Evolutionary conservation across 2,888 invertebrate species (phyloP).

Genomic region (Polymixis lichenea): DNA sequence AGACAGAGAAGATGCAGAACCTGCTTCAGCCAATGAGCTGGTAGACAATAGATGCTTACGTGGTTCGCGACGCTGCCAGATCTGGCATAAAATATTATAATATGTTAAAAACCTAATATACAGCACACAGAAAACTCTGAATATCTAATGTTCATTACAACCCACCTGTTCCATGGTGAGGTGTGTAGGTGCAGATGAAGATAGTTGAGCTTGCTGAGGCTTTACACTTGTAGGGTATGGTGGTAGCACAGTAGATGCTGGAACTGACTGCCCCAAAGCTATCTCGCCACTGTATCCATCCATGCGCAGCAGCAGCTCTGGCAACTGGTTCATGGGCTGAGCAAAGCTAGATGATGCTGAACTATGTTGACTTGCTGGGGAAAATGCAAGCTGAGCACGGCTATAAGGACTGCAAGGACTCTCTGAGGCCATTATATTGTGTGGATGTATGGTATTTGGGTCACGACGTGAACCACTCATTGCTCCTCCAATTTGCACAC

Average conservation of each 20-base stretch:
- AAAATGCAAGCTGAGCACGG: conserved; percentile 89
- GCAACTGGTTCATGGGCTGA: conserved; percentile 86
- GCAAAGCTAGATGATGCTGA: conserved; percentile 89
- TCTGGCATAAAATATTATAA: conserved; percentile 78
- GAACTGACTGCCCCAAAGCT: conserved; percentile 92
- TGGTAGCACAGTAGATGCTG: conserved; percentile 89
- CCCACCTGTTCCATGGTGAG: conserved; percentile 93
- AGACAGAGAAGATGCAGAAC: conserved; percentile 95
- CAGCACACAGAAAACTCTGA: background rate
- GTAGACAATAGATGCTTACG: conserved; percentile 96
- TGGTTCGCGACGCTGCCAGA: conserved; percentile 97
- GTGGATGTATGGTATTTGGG: conserved; percentile 72
- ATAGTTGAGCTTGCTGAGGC: conserved; percentile 92
- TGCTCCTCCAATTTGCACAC: conserved; percentile 88
- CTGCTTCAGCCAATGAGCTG: conserved; percentile 95
- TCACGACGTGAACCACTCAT: conserved; percentile 83
- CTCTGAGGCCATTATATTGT: conserved; percentile 77
- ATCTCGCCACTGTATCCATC: conserved; percentile 90
- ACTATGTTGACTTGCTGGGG: conserved; percentile 92
- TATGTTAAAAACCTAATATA: background rate
- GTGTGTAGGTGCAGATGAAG: conserved; percentile 97
- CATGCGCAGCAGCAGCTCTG: conserved; percentile 93
- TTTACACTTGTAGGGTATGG: conserved; percentile 84
- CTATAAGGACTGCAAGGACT: conserved; percentile 90
- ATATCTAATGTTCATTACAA: conserved; percentile 11